Evolutionary conservation across 2,888 invertebrate genomes (phyloP).

Genomic region (Drosophila mettleri): DNA sequence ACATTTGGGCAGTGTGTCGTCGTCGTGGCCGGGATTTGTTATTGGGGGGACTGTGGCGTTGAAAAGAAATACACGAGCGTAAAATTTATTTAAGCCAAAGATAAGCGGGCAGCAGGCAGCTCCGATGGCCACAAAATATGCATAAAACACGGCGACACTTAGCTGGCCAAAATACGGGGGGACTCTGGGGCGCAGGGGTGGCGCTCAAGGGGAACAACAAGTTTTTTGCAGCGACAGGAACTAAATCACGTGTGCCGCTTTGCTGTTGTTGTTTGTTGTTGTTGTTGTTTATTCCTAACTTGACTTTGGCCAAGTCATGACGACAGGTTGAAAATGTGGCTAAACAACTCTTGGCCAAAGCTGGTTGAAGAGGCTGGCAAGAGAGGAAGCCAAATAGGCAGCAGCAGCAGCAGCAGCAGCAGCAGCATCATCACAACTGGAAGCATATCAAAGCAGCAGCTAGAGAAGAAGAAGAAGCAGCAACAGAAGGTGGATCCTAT

Average conservation of each 20-base stretch:
- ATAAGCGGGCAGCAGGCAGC: conserved; percentile 59
- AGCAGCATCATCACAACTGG: conserved; percentile 25
- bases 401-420: conserved; percentile 8
- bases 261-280: conserved; percentile 47
- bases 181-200: not conserved
- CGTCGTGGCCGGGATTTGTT: conserved; percentile 30
- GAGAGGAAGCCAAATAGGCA: conserved; percentile 37
- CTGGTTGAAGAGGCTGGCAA: conserved; percentile 41
- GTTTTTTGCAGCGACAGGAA: conserved; percentile 78
- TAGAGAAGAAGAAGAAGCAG: not conserved
- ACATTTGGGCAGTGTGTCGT: conserved; percentile 78
- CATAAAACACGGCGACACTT: conserved; percentile 67
- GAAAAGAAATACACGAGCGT: conserved; percentile 78
- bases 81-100: conserved; percentile 80
- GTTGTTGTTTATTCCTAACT: conserved; percentile 60
- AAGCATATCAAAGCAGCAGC: conserved; percentile 15
- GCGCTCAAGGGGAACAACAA: conserved; percentile 58
- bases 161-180: conserved; percentile 3
- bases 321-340: conserved; percentile 80
- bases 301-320: conserved; percentile 81
- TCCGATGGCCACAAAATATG: conserved; percentile 67
- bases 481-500: conserved; percentile 46
- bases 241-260: conserved; percentile 73
- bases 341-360: conserved; percentile 69
- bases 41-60: conserved; percentile 62